Conservation (phyloP, 2,113 vertebrate genomes). For the Lepisosteus oculatus region DNA sequence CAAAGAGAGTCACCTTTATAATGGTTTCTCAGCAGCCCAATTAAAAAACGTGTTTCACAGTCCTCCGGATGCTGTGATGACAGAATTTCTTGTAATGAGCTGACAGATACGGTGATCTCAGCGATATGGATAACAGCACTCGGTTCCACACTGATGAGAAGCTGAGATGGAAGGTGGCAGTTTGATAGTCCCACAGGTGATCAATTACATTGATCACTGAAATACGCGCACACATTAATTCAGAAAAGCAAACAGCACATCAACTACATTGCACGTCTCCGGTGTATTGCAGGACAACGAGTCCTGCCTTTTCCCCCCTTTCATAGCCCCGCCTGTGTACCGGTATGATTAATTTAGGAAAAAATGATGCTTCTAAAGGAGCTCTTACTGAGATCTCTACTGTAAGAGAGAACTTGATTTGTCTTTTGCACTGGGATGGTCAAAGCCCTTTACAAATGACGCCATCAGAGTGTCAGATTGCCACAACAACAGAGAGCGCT, state of each 20-base stretch:
- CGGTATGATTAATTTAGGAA: not conserved
- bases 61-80: constrained; percentile 21
- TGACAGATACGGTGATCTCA: constrained; percentile 25
- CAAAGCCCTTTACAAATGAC: not conserved
- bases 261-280: not conserved
- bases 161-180: constrained; percentile 11
- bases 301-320: not conserved
- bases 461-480: too few species aligned
- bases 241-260: constrained; percentile 15
- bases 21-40: not conserved
- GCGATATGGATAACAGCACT: not conserved
- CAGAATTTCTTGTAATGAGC: constrained; percentile 16
- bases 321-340: not conserved
- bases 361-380: not conserved
- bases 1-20: too few species aligned
- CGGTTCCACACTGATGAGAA: constrained; percentile 18
- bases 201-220: constrained; percentile 19
- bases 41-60: constrained; percentile 1
- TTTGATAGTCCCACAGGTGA: constrained; percentile 22
- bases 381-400: not conserved
- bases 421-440: not conserved
- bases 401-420: not conserved
- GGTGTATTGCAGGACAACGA: constrained; percentile 2
- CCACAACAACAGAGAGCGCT: too few species aligned
- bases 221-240: constrained; percentile 12